These are phyloP conservation scores for Andinoacara biseriatus DNA, from an alignment of 2,113 vertebrate genomes.

Conservation along the genomic window DNA sequence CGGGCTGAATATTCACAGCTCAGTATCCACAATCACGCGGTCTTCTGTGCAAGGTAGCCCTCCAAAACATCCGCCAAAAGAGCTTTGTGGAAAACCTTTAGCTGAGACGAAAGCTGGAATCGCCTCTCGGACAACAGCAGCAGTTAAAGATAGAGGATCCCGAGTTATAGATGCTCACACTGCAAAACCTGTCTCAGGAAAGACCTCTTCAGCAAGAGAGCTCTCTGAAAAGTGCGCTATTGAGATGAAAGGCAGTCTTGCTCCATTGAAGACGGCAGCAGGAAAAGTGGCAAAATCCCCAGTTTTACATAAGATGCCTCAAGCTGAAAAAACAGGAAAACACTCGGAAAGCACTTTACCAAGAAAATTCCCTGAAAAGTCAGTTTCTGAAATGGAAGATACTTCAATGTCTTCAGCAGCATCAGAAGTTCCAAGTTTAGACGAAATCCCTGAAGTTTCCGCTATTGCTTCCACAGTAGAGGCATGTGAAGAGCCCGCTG, in stretches of 20 bases:
- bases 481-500: constrained; percentile 44
- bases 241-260: not conserved
- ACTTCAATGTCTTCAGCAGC: not conserved
- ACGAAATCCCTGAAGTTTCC: not conserved
- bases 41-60: constrained; percentile 63
- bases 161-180: constrained; percentile 1
- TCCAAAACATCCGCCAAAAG: constrained; percentile 18
- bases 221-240: not conserved
- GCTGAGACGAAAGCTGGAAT: not conserved
- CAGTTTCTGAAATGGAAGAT: constrained; percentile 1
- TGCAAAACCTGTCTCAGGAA: constrained; percentile 4
- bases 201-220: not conserved
- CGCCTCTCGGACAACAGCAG: not conserved
- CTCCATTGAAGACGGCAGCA: not conserved
- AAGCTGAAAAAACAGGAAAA: not conserved
- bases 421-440: not conserved
- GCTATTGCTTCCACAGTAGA: not conserved
- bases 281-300: not conserved
- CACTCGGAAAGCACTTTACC: not conserved
- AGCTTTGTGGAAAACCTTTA: not conserved
- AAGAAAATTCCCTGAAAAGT: not conserved
- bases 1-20: constrained; percentile 28
- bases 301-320: not conserved
- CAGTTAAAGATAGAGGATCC: not conserved
- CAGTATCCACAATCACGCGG: constrained; percentile 61